A percentile compares a stretch with the other conserved stretches of the same genome.
phyloP scores from a whole-genome alignment of 2,113 vertebrate species.

The Nycticebus coucang region DNA sequence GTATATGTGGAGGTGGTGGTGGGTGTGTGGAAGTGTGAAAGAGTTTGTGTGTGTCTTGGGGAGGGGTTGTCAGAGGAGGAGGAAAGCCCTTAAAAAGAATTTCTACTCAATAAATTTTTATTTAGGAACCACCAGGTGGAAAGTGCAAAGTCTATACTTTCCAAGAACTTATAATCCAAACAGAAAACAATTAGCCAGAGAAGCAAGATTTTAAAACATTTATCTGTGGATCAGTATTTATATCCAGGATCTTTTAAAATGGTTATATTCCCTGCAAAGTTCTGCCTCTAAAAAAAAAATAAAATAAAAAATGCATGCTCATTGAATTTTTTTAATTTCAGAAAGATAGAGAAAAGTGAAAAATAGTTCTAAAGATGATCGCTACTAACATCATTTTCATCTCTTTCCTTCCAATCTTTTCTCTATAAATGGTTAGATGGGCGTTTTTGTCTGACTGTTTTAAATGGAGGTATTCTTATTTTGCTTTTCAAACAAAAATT shows the following conservation, averaged over 20 bases:
- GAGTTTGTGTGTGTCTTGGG: neutral
- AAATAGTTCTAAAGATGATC: neutral
- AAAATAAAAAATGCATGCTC: neutral
- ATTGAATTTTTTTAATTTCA: neutral
- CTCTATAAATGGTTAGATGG: neutral
- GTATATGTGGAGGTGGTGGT: neutral
- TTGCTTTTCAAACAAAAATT: neutral
- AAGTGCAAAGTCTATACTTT: neutral
- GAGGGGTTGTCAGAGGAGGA: neutral
- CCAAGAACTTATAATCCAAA: neutral
- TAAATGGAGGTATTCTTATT: neutral
- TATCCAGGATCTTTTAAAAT: neutral
- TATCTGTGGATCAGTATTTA: neutral
- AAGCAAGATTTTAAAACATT: neutral
- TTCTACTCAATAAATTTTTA: neutral
- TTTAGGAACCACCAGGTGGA: neutral
- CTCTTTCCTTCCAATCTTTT: neutral
- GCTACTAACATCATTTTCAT: neutral
- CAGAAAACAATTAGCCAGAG: neutral
- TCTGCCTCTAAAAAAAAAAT: neutral
- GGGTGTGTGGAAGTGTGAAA: neutral
- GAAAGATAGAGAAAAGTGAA: neutral
- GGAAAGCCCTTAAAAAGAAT: neutral
- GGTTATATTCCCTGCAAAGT: neutral
- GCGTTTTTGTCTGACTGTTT: neutral